A percentile compares a stretch with the other conserved stretches of the same genome.
Conservation (phyloP, 1,140 invertebrate species). For the honey bee (Apis mellifera) region Amel_HAv3.1 CM009941.2:9917001-9917500, state of each 20-base stretch:
- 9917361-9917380: slow-evolving; percentile 17
- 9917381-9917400: slow-evolving; percentile 18
- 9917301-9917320: slow-evolving; percentile 20
- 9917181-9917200: slow-evolving; percentile 2
- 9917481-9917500: slow-evolving; percentile 5
- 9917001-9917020: slow-evolving; percentile 28
- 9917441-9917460: slow-evolving; percentile 16
- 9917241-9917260: slow-evolving; percentile 24
- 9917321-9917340: slow-evolving; percentile 36
- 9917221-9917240: slow-evolving; percentile 39
- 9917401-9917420: slow-evolving; percentile 18
- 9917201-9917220: slow-evolving; percentile 21
- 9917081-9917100: slow-evolving; percentile 15
- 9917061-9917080: slow-evolving; percentile 28
- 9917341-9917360: slow-evolving; percentile 27
- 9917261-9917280: background rate
- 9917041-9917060: slow-evolving; percentile 39
- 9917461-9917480: slow-evolving; percentile 24
- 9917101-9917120: slow-evolving; percentile 14
- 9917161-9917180: slow-evolving; percentile 6
- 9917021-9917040: background rate
- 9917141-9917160: background rate
- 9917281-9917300: background rate
- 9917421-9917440: slow-evolving; percentile 29
- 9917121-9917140: slow-evolving; percentile 13